Evolutionary conservation across 2,113 vertebrate genomes (phyloP), one percentile per base, ranked within the genome.

Genomic region (Oncorhynchus keta): DNA sequence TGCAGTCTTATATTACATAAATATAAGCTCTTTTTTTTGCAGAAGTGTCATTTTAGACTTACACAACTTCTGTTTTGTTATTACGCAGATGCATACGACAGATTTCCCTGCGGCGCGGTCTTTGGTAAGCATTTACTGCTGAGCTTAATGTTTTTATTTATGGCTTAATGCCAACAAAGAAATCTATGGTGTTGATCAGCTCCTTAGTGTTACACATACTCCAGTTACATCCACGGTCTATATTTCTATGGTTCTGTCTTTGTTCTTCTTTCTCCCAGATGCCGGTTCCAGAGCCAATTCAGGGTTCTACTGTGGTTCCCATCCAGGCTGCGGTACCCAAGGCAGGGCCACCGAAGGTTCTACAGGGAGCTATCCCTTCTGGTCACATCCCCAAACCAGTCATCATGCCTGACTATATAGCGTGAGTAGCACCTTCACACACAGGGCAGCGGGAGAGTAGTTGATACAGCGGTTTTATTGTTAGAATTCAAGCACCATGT

Each of bases 311-410:
- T 0, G 78, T 88, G 18, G 91, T 92, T 77, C 82, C 91, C 7
- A 82, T 87, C 72, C 78, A 82, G 4, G 73, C 83, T 11, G 76
- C 70, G 14, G 51, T 55, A 49, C 74, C 75, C 1, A 81, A 87
- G 70, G 32, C 78, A 1, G 66, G 26, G 77, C 94, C 93, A 71
- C 90, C 94, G 0, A 95, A 95, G 74, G 70, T 96, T 0, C 75
- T 95, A 11, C 98, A 96, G 85, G 95, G 96, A 57, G 87, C 94
- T 14, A 99, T 99, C 70, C 97, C 97, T 2, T 90, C 95, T 0
- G 97, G 98, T 26, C 94, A 98, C 90, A 97, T 97, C 70, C 98
- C 98, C 0, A 98, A 97, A 80, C 97, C 97, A 1, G 95, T 99
- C 4, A 93, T 99, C 76, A 95, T 99, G 90, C 96, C 98, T 0